These are phyloP conservation scores for Tetranychus truncatus DNA, from an alignment of 2,888 invertebrate species.

Conservation along the genomic window DNA sequence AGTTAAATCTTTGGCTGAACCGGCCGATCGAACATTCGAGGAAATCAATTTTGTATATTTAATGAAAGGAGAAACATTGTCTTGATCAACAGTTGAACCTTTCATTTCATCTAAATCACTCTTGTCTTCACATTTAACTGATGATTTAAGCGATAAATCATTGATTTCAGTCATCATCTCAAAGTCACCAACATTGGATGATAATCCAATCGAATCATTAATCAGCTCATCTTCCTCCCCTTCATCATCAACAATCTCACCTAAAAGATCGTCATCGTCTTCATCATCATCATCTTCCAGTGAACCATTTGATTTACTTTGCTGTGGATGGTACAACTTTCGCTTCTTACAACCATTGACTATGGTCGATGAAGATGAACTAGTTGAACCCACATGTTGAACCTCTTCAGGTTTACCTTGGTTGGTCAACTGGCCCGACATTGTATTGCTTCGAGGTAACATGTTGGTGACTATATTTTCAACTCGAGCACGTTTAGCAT, in stretches of 20 bases:
- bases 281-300: constrained; percentile 28
- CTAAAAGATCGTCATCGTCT: constrained; percentile 42
- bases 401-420: not conserved
- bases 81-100: not conserved
- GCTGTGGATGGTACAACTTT: constrained; percentile 84
- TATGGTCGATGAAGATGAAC: constrained; percentile 38
- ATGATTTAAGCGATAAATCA: constrained; percentile 36
- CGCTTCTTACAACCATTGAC: constrained; percentile 87
- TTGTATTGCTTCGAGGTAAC: constrained; percentile 33
- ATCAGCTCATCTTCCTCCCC: constrained; percentile 37
- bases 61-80: not conserved
- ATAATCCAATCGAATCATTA: constrained; percentile 41
- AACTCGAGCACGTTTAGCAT: constrained; percentile 70
- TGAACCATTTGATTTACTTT: constrained; percentile 40
- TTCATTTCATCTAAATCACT: constrained; percentile 31
- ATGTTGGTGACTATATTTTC: constrained; percentile 87
- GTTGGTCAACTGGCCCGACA: not conserved
- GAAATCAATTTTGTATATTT: not conserved
- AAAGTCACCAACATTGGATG: constrained; percentile 33
- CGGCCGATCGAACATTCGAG: not conserved
- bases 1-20: not conserved
- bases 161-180: constrained; percentile 29
- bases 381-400: not conserved
- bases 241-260: constrained; percentile 27
- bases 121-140: constrained; percentile 34